phyloP scores from a whole-genome alignment of 2,113 vertebrate species.

The Zapornia atra region DNA sequence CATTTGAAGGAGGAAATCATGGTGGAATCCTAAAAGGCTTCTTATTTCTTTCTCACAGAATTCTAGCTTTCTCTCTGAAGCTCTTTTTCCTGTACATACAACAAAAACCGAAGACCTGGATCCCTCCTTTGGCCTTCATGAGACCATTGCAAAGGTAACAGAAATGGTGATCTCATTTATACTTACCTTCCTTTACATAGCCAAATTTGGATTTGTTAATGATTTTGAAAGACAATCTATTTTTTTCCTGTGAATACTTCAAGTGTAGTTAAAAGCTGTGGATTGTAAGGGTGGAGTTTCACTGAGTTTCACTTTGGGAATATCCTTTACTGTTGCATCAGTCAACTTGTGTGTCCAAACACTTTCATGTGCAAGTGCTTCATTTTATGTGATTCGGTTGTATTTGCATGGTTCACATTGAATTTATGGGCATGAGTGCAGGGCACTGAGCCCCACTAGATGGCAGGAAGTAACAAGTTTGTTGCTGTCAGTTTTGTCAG shows the following conservation, averaged over 20 bases:
- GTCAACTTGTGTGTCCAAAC: neutral
- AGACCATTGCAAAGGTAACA: conserved; percentile 89
- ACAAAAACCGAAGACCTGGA: conserved; percentile 79
- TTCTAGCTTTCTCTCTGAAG: conserved; percentile 86
- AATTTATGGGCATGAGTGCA: neutral
- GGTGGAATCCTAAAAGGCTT: conserved; percentile 46
- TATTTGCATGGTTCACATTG: neutral
- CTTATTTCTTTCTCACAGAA: conserved; percentile 74
- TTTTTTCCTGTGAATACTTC: neutral
- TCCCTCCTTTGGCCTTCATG: conserved; percentile 87
- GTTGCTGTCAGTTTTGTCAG: neutral
- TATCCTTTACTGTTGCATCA: neutral
- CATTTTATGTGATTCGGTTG: neutral
- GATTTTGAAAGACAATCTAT: neutral
- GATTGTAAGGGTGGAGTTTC: neutral
- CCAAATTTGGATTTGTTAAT: neutral
- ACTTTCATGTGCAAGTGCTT: neutral
- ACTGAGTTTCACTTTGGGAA: neutral
- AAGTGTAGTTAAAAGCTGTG: neutral
- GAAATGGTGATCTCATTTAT: neutral
- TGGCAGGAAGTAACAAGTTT: neutral
- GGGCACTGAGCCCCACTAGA: neutral
- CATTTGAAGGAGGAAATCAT: conserved; percentile 41
- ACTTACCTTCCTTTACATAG: neutral
- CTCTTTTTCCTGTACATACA: conserved; percentile 75